Percentiles rank a stretch among this genome's conserved stretches.
Conservation (phyloP, 2,888 invertebrate genomes). For the Lucinisca nassula region DNA sequence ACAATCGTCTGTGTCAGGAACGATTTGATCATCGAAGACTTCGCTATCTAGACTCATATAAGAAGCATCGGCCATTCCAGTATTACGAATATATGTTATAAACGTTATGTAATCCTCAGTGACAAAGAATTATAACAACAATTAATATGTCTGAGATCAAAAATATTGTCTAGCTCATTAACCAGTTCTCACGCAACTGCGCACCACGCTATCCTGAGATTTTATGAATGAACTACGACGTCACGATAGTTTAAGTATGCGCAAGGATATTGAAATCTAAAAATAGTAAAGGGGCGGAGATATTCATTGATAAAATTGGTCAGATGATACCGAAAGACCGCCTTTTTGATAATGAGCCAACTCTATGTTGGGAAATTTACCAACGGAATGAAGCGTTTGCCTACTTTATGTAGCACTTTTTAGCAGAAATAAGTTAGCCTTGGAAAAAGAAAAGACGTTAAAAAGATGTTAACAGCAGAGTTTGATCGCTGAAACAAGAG, state of each 20-base stretch:
- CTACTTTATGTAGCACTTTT: too few relatives aligned
- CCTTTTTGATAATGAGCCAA: conserved; percentile 46
- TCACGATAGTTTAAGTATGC: conserved; percentile 34
- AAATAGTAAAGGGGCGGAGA: conserved; percentile 57
- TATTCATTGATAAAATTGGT: conserved; percentile 19
- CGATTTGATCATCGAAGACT: conserved; percentile 85
- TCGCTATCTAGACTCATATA: conserved; percentile 72
- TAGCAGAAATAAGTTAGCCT: neutral
- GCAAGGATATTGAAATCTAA: conserved; percentile 26
- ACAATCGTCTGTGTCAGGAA: conserved; percentile 84
- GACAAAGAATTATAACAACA: neutral
- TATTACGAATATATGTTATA: conserved; percentile 26
- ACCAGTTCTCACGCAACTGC: neutral
- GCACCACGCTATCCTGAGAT: conserved; percentile 35
- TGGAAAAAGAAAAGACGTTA: neutral
- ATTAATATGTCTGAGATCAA: neutral
- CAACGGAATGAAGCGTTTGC: too few relatives aligned
- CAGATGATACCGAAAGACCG: conserved; percentile 17
- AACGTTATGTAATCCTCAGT: neutral
- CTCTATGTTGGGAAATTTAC: conserved; percentile 17
- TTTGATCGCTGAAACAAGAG: neutral
- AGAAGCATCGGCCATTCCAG: conserved; percentile 83
- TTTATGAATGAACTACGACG: conserved; percentile 67
- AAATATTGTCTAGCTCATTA: neutral
- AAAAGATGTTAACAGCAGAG: neutral